phyloP scores from a whole-genome alignment of 2,888 invertebrate species.

The Bursaphelenchus okinawaensis region DNA sequence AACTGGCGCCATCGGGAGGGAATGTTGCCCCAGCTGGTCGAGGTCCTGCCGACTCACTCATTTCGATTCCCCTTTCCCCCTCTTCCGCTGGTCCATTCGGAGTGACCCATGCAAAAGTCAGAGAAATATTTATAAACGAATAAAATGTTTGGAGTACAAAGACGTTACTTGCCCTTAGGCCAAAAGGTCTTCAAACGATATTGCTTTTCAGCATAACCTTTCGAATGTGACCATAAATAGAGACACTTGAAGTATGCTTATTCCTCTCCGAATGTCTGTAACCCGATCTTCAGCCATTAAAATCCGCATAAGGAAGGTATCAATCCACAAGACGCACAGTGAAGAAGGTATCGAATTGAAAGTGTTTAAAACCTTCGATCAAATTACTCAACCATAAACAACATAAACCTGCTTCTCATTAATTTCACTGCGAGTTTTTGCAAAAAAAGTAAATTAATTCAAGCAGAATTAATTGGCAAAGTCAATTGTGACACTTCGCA shows the following conservation, averaged over 20 bases:
- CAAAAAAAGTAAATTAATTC: background rate
- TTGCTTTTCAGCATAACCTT: no score
- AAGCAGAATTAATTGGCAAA: background rate
- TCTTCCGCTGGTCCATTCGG: background rate
- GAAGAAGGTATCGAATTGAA: no score
- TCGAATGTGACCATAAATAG: no score
- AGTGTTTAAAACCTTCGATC: background rate
- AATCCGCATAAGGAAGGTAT: no score
- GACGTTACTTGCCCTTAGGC: background rate
- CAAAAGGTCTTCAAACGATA: background rate
- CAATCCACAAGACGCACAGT: no score
- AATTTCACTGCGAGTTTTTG: background rate
- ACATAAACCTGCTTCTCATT: background rate
- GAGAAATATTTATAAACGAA: background rate
- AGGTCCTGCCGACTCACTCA: no score
- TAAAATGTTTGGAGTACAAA: background rate
- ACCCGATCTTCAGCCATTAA: background rate
- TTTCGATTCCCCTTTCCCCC: background rate
- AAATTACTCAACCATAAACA: background rate
- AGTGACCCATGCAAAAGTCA: background rate
- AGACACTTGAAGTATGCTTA: no score
- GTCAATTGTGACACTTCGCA: background rate
- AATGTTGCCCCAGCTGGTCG: background rate
- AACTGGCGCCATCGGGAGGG: background rate
- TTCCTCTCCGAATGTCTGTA: background rate